Evolutionary conservation across 2,888 invertebrate species (phyloP).

Genomic region (Apoda limacodes): DNA sequence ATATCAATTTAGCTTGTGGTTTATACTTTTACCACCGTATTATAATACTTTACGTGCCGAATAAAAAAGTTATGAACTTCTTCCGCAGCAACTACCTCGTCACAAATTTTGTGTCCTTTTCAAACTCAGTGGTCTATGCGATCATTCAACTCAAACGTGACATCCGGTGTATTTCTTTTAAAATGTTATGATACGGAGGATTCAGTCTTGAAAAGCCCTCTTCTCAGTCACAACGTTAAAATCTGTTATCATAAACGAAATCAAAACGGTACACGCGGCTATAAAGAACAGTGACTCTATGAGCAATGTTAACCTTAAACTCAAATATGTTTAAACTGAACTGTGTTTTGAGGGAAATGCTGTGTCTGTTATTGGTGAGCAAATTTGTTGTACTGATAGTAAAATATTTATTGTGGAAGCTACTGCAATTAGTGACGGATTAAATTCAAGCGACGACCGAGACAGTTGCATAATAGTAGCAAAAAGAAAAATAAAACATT

Average conservation of each 20-base stretch:
- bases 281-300: conserved; percentile 31
- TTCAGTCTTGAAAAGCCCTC: conserved; percentile 33
- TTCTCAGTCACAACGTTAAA: conserved; percentile 36
- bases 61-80: too few relatives aligned
- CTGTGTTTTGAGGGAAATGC: conserved; percentile 24
- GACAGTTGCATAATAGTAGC: conserved; percentile 31
- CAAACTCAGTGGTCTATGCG: too few relatives aligned
- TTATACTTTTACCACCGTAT: too few relatives aligned
- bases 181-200: conserved; percentile 32
- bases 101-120: too few relatives aligned
- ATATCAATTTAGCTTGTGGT: too few relatives aligned
- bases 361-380: too few relatives aligned
- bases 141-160: conserved; percentile 59
- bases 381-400: too few relatives aligned
- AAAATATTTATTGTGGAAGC: conserved; percentile 10
- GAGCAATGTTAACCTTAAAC: conserved; percentile 25
- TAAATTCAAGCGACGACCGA: conserved; percentile 17
- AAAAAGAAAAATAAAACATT: conserved; percentile 22
- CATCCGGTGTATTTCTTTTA: conserved; percentile 40
- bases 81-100: too few relatives aligned
- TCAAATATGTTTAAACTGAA: conserved; percentile 27
- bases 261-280: conserved; percentile 36
- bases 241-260: conserved; percentile 35
- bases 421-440: conserved; percentile 11
- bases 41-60: too few relatives aligned